Percentiles rank a stretch among this genome's conserved stretches.
phyloP scores from a whole-genome alignment of 2,797 vertebrate genomes.

The Poeciliopsis presidionis region DNA sequence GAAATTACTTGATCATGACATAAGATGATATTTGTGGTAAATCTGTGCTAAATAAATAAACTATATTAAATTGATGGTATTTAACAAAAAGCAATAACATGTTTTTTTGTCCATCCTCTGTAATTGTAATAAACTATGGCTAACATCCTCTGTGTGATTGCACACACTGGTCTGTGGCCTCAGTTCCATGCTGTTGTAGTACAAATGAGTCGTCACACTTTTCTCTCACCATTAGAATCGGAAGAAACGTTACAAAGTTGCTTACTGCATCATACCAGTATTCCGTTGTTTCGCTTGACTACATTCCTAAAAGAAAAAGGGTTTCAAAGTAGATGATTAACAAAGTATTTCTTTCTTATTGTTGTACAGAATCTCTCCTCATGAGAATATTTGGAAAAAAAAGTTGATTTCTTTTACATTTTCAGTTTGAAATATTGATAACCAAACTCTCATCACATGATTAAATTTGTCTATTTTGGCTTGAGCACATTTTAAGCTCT shows the following conservation, averaged over 20 bases:
- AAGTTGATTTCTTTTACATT: conserved; percentile 3
- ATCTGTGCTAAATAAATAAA: not conserved
- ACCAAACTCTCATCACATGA: conserved; percentile 20
- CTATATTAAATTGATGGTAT: not conserved
- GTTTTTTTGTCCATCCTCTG: not conserved
- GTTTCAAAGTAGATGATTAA: not conserved
- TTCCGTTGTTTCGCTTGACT: not conserved
- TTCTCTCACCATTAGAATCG: not conserved
- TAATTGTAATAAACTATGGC: not conserved
- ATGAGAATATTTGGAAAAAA: too few species aligned
- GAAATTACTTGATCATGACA: not conserved
- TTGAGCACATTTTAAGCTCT: conserved; percentile 34
- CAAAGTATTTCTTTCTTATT: not conserved
- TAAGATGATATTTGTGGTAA: not conserved
- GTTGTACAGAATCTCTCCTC: too few species aligned
- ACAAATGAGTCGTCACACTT: not conserved
- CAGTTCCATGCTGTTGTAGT: not conserved
- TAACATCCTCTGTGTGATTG: not conserved
- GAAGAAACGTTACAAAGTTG: not conserved
- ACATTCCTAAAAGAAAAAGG: not conserved
- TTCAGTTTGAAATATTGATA: conserved; percentile 9
- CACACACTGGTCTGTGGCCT: not conserved
- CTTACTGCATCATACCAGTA: not conserved
- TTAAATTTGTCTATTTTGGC: conserved; percentile 25
- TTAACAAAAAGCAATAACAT: not conserved